Evolutionary conservation across 1,140 invertebrate species (phyloP).

Genomic region (Ladona fulva): DNA sequence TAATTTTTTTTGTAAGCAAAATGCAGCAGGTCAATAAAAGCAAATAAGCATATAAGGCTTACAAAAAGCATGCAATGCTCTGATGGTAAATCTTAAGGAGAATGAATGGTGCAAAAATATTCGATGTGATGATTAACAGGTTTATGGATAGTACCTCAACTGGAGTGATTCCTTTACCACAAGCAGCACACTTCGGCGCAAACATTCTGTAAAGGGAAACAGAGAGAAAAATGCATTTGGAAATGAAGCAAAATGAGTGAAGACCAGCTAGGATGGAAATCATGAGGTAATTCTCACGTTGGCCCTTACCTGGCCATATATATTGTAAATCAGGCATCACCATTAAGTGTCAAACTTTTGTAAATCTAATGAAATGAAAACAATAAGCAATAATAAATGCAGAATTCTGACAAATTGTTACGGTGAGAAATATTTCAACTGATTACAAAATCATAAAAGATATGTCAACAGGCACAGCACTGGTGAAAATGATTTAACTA

Average conservation of each 20-base stretch:
- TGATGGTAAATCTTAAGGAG: too few relatives aligned
- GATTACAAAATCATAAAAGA: too few relatives aligned
- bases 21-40: conserved; percentile 4
- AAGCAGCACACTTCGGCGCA: conserved; percentile 94
- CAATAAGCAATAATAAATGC: not conserved
- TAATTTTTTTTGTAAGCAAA: not conserved
- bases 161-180: conserved; percentile 82
- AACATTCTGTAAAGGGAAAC: conserved; percentile 62
- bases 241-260: not conserved
- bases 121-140: not conserved
- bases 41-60: not conserved
- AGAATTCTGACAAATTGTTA: too few relatives aligned
- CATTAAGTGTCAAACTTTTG: not conserved
- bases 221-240: conserved; percentile 15
- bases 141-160: conserved; percentile 47
- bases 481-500: too few relatives aligned
- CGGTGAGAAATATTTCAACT: too few relatives aligned
- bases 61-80: not conserved
- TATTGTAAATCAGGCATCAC: not conserved
- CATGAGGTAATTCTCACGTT: not conserved
- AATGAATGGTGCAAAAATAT: not conserved
- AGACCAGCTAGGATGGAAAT: not conserved
- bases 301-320: not conserved
- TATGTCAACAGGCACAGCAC: too few relatives aligned
- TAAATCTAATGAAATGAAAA: not conserved